These are phyloP conservation scores for Strix uralensis DNA, from an alignment of 2,113 vertebrate species.

Conservation along the genomic window DNA sequence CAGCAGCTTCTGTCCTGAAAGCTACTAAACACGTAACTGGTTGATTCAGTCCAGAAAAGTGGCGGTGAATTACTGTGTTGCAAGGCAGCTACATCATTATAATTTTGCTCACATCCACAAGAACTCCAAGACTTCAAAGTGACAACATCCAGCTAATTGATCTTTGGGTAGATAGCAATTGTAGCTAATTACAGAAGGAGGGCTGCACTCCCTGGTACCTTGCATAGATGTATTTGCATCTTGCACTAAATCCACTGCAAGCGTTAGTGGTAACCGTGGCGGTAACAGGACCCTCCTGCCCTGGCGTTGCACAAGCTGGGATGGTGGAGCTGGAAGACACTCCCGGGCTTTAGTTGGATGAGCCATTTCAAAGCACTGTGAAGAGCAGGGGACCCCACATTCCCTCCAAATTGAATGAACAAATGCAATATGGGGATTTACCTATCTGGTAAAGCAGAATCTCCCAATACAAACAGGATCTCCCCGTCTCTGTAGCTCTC, in stretches of 20 bases:
- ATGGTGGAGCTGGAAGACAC: background rate
- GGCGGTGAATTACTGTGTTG: background rate
- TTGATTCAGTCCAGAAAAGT: background rate
- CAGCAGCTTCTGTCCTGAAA: background rate
- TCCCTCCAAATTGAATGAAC: background rate
- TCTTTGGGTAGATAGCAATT: background rate
- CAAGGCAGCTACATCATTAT: background rate
- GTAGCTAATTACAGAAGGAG: background rate
- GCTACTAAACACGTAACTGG: background rate
- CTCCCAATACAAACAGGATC: background rate
- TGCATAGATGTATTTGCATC: fast-evolving
- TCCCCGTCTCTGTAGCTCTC: background rate
- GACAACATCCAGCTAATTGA: fast-evolving
- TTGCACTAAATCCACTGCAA: fast-evolving
- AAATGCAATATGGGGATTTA: background rate
- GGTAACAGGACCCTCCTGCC: background rate
- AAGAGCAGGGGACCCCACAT: background rate
- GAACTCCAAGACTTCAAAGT: background rate
- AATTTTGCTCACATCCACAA: background rate
- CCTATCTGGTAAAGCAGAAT: background rate
- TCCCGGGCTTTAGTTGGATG: background rate
- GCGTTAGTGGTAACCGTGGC: fast-evolving
- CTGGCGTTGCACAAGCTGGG: background rate
- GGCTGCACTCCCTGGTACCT: background rate
- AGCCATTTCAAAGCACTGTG: background rate